These are phyloP conservation scores for Acromyrmex heyeri DNA, from an alignment of 1,140 invertebrate genomes.

Conservation along the genomic window DNA sequence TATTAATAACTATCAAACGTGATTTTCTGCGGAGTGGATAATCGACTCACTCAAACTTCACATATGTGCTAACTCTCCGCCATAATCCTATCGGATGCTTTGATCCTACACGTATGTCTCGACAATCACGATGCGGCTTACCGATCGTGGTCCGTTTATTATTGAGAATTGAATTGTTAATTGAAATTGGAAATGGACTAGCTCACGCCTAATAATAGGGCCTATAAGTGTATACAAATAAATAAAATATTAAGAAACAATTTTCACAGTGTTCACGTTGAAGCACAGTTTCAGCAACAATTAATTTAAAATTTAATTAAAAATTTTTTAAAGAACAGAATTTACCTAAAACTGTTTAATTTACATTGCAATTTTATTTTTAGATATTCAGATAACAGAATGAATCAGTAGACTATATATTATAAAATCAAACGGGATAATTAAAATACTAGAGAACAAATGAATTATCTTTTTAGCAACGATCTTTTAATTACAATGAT, in stretches of 20 bases:
- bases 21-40: neutral
- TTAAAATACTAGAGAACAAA: neutral
- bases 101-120: conserved; percentile 65
- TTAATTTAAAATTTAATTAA: neutral
- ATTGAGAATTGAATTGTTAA: conserved; percentile 76
- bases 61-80: conserved; percentile 12
- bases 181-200: conserved; percentile 68
- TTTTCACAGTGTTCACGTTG: neutral
- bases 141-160: conserved; percentile 72
- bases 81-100: conserved; percentile 46
- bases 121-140: conserved; percentile 65
- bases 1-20: neutral
- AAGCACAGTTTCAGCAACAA: neutral
- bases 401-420: neutral
- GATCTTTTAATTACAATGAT: neutral
- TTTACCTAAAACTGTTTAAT: too few species aligned
- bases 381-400: too few species aligned
- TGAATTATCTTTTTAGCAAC: neutral
- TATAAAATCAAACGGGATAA: conserved; percentile 12
- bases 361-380: too few species aligned
- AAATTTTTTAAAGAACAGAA: too few species aligned
- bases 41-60: neutral
- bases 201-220: conserved; percentile 76
- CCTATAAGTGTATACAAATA: conserved; percentile 74
- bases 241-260: conserved; percentile 71